Percentiles rank a stretch among this genome's conserved stretches.
Evolutionary conservation across 2,888 invertebrate species (phyloP).

Genomic region (Acronicta leporina): DNA sequence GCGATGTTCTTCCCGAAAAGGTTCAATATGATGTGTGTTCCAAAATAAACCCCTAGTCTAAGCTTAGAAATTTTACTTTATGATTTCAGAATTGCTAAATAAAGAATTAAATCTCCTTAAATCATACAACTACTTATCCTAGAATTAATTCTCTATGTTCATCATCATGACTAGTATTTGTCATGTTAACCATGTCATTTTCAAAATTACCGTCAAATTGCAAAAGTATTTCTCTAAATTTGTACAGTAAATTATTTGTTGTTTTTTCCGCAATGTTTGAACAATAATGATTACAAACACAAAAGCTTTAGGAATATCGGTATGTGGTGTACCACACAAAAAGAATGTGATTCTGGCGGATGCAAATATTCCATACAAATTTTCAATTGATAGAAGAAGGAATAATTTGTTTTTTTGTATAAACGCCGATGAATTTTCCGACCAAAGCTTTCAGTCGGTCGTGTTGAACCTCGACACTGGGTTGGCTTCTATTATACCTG

Average conservation of each 20-base stretch:
- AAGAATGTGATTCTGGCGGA: slow-evolving; percentile 71
- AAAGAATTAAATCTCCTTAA: no score
- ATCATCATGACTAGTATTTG: no score
- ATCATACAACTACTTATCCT: no score
- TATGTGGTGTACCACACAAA: slow-evolving; percentile 58
- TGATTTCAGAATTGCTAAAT: no score
- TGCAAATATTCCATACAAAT: slow-evolving; percentile 74
- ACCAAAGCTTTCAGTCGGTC: slow-evolving; percentile 76
- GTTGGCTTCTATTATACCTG: slow-evolving; percentile 63
- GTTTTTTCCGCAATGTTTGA: slow-evolving; percentile 20
- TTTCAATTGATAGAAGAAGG: slow-evolving; percentile 65
- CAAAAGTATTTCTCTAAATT: neutral
- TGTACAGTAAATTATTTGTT: slow-evolving; percentile 29
- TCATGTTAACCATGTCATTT: slow-evolving; percentile 10
- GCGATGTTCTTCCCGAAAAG: no score
- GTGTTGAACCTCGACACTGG: slow-evolving; percentile 67
- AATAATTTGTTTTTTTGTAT: slow-evolving; percentile 74
- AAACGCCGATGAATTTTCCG: slow-evolving; percentile 75
- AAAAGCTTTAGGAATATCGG: slow-evolving; percentile 39
- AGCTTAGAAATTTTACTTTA: no score
- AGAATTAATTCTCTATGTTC: no score
- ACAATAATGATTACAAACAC: slow-evolving; percentile 40
- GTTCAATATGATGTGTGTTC: no score
- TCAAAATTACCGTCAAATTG: slow-evolving; percentile 4
- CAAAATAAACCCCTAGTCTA: no score